These are phyloP conservation scores for Sphecodes monilicornis DNA, from an alignment of 2,888 invertebrate species.

Conservation along the genomic window DNA sequence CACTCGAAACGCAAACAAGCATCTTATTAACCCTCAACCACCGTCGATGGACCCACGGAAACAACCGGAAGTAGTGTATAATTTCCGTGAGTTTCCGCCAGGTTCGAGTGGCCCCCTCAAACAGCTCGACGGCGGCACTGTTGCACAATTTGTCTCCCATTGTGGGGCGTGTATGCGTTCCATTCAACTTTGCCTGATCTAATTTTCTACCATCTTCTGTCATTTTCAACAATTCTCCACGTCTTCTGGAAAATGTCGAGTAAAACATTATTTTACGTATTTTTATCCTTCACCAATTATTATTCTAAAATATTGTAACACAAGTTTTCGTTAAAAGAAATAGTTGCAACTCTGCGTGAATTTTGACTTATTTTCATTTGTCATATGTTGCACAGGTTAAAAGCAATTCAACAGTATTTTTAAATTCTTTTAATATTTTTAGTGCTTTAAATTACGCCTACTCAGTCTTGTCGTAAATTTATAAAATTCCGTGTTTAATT, in stretches of 20 bases:
- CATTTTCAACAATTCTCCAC: neutral
- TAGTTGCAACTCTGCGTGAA: no score
- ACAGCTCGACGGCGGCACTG: constrained; percentile 44
- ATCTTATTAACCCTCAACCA: constrained; percentile 58
- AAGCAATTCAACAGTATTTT: no score
- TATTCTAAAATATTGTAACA: neutral
- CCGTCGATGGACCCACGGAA: constrained; percentile 31
- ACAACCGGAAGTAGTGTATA: constrained; percentile 51
- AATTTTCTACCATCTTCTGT: neutral
- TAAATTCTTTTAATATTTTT: no score
- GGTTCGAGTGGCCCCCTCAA: constrained; percentile 32
- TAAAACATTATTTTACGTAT: neutral
- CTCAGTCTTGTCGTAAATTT: no score
- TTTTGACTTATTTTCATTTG: no score
- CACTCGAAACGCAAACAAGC: constrained; percentile 49
- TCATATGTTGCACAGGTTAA: no score
- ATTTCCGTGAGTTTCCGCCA: constrained; percentile 48
- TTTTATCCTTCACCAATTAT: neutral
- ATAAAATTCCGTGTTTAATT: no score
- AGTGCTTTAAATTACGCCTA: no score
- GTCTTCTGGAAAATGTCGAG: neutral
- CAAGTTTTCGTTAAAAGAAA: neutral
- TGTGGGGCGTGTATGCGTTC: constrained; percentile 25
- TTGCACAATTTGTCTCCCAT: constrained; percentile 62
- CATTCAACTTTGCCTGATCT: neutral